Evolutionary conservation across 2,888 invertebrate genomes (phyloP).

Genomic region (Sminthurides aquaticus): DNA sequence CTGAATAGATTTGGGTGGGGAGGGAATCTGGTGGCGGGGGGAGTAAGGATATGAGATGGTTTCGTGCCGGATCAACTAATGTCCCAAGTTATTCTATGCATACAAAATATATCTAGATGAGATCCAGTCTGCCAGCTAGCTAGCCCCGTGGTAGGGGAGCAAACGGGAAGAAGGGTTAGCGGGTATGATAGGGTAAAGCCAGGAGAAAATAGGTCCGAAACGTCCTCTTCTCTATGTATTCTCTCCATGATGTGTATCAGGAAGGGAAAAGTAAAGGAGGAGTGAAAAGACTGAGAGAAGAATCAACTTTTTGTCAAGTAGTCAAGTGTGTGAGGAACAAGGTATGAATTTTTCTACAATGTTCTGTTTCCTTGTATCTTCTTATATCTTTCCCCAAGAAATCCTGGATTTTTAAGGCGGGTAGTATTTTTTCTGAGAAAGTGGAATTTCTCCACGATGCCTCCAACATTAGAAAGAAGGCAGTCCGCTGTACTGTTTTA

Average conservation of each 20-base stretch:
- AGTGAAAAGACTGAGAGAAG: too few relatives aligned
- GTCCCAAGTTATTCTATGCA: constrained; percentile 21
- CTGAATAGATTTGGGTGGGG: background rate
- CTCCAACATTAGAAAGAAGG: too few relatives aligned
- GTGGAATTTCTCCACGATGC: background rate
- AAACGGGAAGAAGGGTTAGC: too few relatives aligned
- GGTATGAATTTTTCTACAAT: background rate
- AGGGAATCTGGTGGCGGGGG: background rate
- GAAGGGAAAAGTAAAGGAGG: background rate
- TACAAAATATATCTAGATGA: constrained; percentile 18
- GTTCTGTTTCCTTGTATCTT: background rate
- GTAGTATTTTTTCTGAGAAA: background rate
- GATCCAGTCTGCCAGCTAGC: background rate
- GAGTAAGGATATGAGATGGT: background rate
- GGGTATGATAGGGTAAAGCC: too few relatives aligned
- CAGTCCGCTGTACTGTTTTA: too few relatives aligned
- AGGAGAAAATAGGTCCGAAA: too few relatives aligned
- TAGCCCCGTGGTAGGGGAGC: background rate
- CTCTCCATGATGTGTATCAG: too few relatives aligned
- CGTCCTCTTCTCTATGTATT: too few relatives aligned
- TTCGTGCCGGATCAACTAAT: constrained; percentile 11
- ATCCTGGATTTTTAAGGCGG: too few relatives aligned
- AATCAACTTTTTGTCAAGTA: background rate
- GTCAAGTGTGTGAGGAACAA: background rate
- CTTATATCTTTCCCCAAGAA: too few relatives aligned